Conservation (phyloP, 2,797 vertebrate genomes). For the Chelon labrosus region DNA sequence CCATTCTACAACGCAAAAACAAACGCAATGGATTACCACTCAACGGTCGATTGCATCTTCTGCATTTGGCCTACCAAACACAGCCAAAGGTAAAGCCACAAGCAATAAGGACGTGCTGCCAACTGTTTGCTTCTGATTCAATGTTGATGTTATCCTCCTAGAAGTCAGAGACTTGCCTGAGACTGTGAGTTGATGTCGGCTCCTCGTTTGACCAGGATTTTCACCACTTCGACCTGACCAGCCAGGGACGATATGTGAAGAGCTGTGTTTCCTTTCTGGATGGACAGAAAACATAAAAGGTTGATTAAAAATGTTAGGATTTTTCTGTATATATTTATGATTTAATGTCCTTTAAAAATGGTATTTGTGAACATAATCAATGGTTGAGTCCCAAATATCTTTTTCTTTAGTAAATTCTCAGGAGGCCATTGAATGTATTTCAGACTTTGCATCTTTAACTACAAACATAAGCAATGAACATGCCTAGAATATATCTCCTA, state of each 20-base stretch:
- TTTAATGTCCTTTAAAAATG: no score
- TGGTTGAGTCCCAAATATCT: no score
- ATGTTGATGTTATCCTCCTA: no score
- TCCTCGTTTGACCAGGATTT: slow-evolving; percentile 93
- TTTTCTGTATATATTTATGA: not conserved
- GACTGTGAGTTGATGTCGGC: slow-evolving; percentile 97
- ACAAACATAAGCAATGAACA: no score
- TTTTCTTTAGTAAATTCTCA: no score
- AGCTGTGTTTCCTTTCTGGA: slow-evolving; percentile 97
- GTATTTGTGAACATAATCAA: no score
- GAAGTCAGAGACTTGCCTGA: slow-evolving; percentile 84
- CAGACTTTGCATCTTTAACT: no score
- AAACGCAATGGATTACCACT: not conserved
- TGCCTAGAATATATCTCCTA: no score
- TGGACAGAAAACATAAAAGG: not conserved
- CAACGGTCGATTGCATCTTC: not conserved
- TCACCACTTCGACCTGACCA: slow-evolving; percentile 95
- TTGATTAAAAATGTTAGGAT: no score
- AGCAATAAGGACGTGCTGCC: not conserved
- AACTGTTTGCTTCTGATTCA: not conserved
- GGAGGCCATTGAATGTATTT: no score
- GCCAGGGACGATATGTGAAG: slow-evolving; percentile 97
- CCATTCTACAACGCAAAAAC: slow-evolving; percentile 89
- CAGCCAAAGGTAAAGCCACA: not conserved
- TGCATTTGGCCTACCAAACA: no score